Conservation (phyloP, 1,140 invertebrate genomes). For the Leguminivora glycinivorella region DNA sequence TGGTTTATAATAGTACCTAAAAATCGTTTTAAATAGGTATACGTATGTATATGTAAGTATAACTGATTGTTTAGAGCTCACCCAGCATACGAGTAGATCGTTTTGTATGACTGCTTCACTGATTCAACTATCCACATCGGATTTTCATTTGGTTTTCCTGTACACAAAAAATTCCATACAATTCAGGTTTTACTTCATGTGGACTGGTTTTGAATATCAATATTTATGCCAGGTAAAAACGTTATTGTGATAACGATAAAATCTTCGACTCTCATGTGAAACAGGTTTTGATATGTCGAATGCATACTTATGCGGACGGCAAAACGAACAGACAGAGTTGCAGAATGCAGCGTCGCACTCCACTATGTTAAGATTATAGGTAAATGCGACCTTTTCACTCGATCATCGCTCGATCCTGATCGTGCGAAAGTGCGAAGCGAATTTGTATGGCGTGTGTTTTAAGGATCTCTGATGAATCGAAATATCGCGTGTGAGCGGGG, state of each 20-base stretch:
- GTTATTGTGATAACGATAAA: neutral
- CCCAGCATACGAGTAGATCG: too few species aligned
- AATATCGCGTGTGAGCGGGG: neutral
- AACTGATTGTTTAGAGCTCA: too few species aligned
- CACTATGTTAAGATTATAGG: neutral
- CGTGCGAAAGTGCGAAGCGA: neutral
- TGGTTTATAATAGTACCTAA: too few species aligned
- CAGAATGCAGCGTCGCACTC: neutral
- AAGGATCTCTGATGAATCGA: slow-evolving; percentile 1
- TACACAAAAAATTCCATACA: neutral
- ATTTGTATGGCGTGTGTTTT: neutral
- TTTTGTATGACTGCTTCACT: too few species aligned
- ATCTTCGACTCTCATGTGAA: neutral
- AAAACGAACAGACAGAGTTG: too few species aligned
- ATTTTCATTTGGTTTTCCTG: too few species aligned
- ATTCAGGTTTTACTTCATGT: neutral
- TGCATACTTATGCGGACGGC: neutral
- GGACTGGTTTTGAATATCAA: slow-evolving; percentile 1
- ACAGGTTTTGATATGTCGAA: neutral
- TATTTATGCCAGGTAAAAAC: neutral
- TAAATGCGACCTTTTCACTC: neutral
- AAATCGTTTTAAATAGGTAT: too few species aligned
- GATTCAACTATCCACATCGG: too few species aligned
- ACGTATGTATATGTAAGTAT: too few species aligned
- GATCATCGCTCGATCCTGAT: neutral